A percentile compares a stretch with the other conserved stretches of the same genome.
phyloP scores from a whole-genome alignment of 2,113 vertebrate species.

The Aythya baeri region DNA sequence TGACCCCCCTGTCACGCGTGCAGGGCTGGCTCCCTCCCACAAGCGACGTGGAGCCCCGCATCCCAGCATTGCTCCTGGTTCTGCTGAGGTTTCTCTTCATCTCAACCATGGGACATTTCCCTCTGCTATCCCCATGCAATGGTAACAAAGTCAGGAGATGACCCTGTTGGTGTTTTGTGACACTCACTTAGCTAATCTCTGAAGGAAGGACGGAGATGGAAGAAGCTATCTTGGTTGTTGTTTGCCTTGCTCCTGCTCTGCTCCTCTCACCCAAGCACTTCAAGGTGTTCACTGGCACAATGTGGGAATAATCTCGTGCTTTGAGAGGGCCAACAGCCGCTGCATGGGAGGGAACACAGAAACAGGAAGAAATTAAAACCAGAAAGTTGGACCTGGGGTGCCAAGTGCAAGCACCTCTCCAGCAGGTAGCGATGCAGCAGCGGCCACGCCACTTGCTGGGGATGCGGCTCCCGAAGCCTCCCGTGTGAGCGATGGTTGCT shows the following conservation, averaged over 20 bases:
- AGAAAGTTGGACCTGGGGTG: neutral
- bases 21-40: too few species aligned
- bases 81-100: neutral
- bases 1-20: too few species aligned
- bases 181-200: neutral
- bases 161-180: neutral
- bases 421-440: neutral
- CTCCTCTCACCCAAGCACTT: neutral
- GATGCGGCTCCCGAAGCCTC: neutral
- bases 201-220: neutral
- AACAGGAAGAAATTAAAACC: neutral
- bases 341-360: neutral
- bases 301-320: neutral
- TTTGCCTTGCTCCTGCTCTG: neutral
- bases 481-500: neutral
- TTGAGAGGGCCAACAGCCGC: neutral
- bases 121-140: neutral
- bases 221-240: neutral
- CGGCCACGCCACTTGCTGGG: too few species aligned
- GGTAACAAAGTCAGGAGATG: neutral
- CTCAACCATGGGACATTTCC: neutral
- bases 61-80: neutral
- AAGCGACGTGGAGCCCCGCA: too few species aligned
- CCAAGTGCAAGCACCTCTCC: neutral
- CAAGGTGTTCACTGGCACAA: accelerated